phyloP scores from a whole-genome alignment of 2,113 vertebrate species.

The Ascaphus truei region DNA sequence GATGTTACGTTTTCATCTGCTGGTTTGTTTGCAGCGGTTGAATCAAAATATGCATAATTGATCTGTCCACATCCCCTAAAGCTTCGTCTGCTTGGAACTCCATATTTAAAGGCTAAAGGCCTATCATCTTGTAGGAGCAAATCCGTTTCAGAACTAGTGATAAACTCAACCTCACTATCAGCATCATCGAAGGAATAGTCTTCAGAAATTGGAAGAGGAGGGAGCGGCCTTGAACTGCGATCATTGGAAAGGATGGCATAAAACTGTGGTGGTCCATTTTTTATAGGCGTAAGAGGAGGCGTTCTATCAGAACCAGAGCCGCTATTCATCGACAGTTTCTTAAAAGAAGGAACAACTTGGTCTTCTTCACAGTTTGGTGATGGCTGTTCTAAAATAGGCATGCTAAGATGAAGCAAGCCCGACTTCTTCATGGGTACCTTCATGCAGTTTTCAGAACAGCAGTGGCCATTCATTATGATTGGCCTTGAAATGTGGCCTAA shows the following conservation, averaged over 20 bases:
- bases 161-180: conserved; percentile 88
- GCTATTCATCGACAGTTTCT: conserved; percentile 67
- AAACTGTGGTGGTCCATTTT: conserved; percentile 44
- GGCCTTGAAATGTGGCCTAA: conserved; percentile 62
- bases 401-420: conserved; percentile 56
- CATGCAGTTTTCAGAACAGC: conserved; percentile 57
- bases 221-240: conserved; percentile 79
- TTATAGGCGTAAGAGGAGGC: conserved; percentile 66
- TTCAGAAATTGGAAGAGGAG: conserved; percentile 75
- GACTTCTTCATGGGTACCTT: conserved; percentile 62
- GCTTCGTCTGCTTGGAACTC: conserved; percentile 61
- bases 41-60: conserved; percentile 85
- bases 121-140: conserved; percentile 69
- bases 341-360: conserved; percentile 65
- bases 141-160: conserved; percentile 83
- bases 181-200: conserved; percentile 66
- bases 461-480: conserved; percentile 39
- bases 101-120: conserved; percentile 62
- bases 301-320: conserved; percentile 53
- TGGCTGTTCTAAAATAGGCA: conserved; percentile 54
- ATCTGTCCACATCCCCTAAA: conserved; percentile 79
- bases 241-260: conserved; percentile 41
- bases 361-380: conserved; percentile 61
- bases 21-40: conserved; percentile 50
- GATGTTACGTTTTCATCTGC: conserved; percentile 50